Percentiles rank a stretch among this genome's conserved stretches.
These are phyloP conservation scores for Pteropus alecto DNA, from an alignment of 2,113 vertebrate genomes.

Conservation along the genomic window DNA sequence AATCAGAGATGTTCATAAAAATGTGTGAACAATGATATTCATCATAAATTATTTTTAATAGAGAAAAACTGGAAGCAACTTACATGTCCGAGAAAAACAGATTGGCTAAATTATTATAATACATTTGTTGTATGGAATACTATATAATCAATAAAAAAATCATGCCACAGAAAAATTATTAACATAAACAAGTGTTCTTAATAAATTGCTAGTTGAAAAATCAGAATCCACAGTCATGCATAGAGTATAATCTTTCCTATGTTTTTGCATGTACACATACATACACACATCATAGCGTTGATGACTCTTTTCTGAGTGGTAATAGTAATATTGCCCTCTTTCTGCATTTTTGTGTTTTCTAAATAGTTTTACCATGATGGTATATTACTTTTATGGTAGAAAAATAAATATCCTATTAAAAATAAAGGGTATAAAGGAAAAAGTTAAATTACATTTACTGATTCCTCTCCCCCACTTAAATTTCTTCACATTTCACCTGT, in stretches of 20 bases:
- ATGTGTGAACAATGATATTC: not conserved
- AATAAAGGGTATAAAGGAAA: not conserved
- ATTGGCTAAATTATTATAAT: slow-evolving; percentile 9
- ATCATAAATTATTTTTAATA: not conserved
- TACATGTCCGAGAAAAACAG: not conserved
- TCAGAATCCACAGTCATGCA: not conserved
- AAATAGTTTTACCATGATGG: slow-evolving; percentile 9
- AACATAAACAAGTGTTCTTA: slow-evolving; percentile 19
- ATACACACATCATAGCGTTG: not conserved
- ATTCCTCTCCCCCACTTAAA: not conserved
- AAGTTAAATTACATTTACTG: not conserved
- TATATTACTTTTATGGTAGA: not conserved
- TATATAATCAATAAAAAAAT: slow-evolving; percentile 22
- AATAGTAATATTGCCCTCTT: not conserved
- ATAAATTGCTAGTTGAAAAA: not conserved
- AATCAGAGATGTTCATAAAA: not conserved
- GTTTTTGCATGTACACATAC: not conserved
- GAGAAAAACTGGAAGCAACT: not conserved
- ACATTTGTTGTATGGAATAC: not conserved
- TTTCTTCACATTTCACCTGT: slow-evolving; percentile 12
- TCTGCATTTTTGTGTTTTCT: not conserved
- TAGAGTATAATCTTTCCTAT: not conserved
- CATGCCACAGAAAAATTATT: not conserved
- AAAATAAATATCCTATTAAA: not conserved
- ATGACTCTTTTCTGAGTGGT: not conserved